phyloP scores from a whole-genome alignment of 1,140 invertebrate genomes.

The Cydia amplana region DNA sequence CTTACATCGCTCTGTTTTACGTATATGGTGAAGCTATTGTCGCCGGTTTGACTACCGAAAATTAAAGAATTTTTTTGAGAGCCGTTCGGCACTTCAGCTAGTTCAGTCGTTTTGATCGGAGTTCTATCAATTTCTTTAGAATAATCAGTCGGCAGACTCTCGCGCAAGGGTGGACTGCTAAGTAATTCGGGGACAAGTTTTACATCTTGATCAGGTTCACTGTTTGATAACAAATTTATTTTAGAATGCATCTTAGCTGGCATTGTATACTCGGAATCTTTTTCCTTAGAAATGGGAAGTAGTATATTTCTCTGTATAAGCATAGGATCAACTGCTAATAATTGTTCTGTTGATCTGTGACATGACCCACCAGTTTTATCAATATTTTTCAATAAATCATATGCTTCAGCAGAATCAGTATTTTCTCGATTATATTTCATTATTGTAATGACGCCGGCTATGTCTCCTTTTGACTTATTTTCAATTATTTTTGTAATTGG shows the following conservation, averaged over 20 bases:
- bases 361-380: background rate
- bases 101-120: background rate
- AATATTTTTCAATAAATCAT: background rate
- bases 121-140: background rate
- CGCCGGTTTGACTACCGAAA: background rate
- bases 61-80: background rate
- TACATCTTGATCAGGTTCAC: background rate
- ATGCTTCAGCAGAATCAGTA: background rate
- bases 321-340: background rate
- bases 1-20: slow-evolving; percentile 44
- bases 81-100: background rate
- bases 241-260: background rate
- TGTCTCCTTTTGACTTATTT: background rate
- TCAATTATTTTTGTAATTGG: slow-evolving; percentile 8
- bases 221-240: background rate
- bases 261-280: background rate
- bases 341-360: background rate
- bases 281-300: background rate
- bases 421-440: background rate
- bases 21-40: slow-evolving; percentile 32
- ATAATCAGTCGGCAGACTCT: background rate
- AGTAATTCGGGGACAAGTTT: background rate
- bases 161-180: background rate
- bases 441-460: background rate
- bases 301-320: background rate